phyloP scores from a whole-genome alignment of 2,888 invertebrate genomes.

The Lasioglossum lativentre region DNA sequence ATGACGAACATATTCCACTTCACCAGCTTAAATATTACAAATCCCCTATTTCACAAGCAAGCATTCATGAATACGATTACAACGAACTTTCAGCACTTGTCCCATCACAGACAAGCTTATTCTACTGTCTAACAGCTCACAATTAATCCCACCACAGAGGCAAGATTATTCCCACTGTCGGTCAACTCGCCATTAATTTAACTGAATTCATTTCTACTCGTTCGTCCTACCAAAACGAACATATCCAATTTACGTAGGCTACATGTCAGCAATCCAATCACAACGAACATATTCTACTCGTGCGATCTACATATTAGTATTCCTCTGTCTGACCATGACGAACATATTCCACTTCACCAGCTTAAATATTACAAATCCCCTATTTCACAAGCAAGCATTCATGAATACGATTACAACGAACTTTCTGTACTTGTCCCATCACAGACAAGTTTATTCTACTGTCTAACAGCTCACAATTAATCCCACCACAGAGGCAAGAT shows the following conservation, averaged over 20 bases:
- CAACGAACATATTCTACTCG: not conserved
- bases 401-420: not conserved
- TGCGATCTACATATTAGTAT: not conserved
- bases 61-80: not conserved
- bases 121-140: not conserved
- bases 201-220: no score
- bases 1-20: not conserved
- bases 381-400: not conserved
- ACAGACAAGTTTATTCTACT: not conserved
- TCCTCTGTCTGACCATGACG: not conserved
- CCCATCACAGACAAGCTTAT: not conserved
- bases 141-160: not conserved
- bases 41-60: not conserved
- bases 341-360: not conserved
- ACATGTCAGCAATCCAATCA: not conserved
- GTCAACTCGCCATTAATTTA: not conserved
- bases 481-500: not conserved
- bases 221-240: not conserved
- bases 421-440: not conserved
- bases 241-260: not conserved
- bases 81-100: not conserved
- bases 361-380: not conserved
- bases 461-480: not conserved
- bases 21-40: not conserved
- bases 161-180: not conserved